A percentile compares a stretch with the other conserved stretches of the same genome.
Conservation (phyloP, 2,888 invertebrate species). For the Drosophila recens region DNA sequence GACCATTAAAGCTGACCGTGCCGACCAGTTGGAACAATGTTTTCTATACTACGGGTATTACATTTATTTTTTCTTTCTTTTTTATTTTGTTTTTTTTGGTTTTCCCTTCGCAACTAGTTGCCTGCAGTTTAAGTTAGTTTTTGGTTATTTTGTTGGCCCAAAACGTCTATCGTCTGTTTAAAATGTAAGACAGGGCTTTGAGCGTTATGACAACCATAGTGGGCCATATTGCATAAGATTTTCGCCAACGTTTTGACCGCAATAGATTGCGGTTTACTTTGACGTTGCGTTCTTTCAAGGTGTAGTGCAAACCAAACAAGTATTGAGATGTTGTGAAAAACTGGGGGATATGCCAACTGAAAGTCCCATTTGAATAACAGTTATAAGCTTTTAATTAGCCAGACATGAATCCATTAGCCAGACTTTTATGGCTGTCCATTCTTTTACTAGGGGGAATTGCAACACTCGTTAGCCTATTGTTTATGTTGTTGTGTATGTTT, state of each 20-base stretch:
- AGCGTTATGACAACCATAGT: constrained; percentile 51
- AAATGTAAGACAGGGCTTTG: constrained; percentile 51
- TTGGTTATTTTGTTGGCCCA: constrained; percentile 29
- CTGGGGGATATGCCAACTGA: neutral
- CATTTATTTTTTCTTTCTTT: constrained; percentile 13
- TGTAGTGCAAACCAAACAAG: constrained; percentile 31
- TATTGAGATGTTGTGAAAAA: constrained; percentile 2
- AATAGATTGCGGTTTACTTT: constrained; percentile 27
- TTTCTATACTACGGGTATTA: constrained; percentile 27
- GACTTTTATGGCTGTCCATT: constrained; percentile 53
- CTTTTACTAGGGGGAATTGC: constrained; percentile 38
- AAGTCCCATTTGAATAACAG: neutral
- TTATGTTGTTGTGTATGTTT: neutral
- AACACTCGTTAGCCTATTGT: constrained; percentile 53
- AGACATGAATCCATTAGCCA: constrained; percentile 40
- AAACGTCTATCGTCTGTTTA: constrained; percentile 32
- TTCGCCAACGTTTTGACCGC: constrained; percentile 16
- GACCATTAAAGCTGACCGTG: constrained; percentile 52
- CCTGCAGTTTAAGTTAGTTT: constrained; percentile 18
- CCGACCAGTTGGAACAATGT: constrained; percentile 31
- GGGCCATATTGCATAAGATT: constrained; percentile 43
- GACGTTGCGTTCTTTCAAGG: constrained; percentile 58
- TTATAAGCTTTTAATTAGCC: constrained; percentile 17
- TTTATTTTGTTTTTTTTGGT: constrained; percentile 18
- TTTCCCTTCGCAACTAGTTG: constrained; percentile 28